A percentile compares a stretch with the other conserved stretches of the same genome.
phyloP scores from a whole-genome alignment of 2,888 invertebrate genomes.

The Drosophila imparisetae region DNA sequence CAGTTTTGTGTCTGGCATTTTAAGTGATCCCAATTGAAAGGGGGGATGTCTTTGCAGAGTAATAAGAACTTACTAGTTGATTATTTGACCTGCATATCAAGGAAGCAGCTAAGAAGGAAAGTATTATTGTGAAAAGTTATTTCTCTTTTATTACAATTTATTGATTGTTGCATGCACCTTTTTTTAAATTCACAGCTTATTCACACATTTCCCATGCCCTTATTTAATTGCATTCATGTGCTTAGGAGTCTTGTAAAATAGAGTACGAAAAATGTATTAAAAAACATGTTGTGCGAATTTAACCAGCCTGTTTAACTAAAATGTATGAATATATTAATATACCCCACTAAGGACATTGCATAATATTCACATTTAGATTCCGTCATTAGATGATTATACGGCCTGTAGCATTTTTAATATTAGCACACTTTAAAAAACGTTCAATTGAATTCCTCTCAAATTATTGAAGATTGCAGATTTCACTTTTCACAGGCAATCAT shows the following conservation, averaged over 20 bases:
- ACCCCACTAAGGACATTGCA: neutral
- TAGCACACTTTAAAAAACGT: neutral
- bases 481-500: neutral
- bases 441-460: constrained; percentile 13
- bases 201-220: neutral
- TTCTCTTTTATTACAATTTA: neutral
- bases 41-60: neutral
- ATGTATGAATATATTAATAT: neutral
- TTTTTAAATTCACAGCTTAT: neutral
- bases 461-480: constrained; percentile 14
- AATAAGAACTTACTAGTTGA: constrained; percentile 21
- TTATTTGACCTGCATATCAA: constrained; percentile 17
- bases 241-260: no score
- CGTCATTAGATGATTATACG: neutral
- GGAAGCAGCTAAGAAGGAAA: neutral
- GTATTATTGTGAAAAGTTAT: neutral
- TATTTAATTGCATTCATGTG: neutral
- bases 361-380: neutral
- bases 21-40: constrained; percentile 43
- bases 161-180: neutral
- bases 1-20: constrained; percentile 67
- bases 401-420: neutral
- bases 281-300: neutral
- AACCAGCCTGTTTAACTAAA: neutral
- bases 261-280: neutral